phyloP scores from a whole-genome alignment of 2,113 vertebrate species.

The Panurus biarmicus region DNA sequence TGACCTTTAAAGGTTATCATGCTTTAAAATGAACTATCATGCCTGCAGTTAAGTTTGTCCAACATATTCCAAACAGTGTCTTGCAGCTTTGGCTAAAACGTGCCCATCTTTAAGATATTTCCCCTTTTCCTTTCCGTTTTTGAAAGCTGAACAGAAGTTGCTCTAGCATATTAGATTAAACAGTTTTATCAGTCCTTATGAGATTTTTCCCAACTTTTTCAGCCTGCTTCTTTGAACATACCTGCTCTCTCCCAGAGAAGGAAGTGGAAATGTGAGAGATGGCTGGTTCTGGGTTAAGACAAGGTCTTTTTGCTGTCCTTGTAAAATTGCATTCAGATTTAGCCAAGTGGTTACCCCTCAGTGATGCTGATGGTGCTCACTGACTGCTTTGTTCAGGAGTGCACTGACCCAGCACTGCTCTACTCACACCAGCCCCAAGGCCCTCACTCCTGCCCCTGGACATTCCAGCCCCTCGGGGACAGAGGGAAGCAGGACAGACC shows the following conservation, averaged over 20 bases:
- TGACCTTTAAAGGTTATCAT: neutral
- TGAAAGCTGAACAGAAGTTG: neutral
- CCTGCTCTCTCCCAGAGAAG: neutral
- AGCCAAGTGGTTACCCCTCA: neutral
- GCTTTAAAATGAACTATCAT: neutral
- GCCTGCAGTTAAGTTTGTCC: neutral
- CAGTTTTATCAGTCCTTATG: neutral
- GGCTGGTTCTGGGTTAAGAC: neutral
- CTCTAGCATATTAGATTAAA: neutral
- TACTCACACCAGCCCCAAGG: neutral
- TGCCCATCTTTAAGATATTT: neutral
- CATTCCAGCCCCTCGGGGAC: neutral
- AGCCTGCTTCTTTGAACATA: neutral
- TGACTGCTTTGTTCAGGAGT: neutral
- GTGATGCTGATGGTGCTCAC: neutral
- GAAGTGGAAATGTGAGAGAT: neutral
- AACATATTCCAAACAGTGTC: neutral
- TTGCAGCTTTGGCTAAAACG: neutral
- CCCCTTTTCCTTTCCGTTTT: neutral
- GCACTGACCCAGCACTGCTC: neutral
- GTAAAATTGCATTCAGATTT: neutral
- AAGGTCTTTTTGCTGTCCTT: neutral
- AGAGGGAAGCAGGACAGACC: neutral
- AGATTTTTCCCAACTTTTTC: neutral
- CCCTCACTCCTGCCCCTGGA: neutral